These are phyloP conservation scores for Condylura cristata DNA, from an alignment of 2,113 vertebrate species.

Conservation along the genomic window DNA sequence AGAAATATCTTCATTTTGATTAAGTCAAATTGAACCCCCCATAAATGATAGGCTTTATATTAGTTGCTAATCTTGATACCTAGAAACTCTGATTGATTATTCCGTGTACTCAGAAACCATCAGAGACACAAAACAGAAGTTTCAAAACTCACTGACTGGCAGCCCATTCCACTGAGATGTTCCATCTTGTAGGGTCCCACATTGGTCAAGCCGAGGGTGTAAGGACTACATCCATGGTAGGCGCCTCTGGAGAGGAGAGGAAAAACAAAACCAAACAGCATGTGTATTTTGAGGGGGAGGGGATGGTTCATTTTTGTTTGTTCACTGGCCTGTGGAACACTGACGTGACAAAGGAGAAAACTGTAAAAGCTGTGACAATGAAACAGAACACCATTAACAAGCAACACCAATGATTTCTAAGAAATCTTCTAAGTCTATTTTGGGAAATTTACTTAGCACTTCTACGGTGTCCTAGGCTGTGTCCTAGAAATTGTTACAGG, in stretches of 20 bases:
- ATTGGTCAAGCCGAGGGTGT: constrained; percentile 89
- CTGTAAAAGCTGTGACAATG: neutral
- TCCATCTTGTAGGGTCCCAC: constrained; percentile 88
- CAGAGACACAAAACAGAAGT: neutral
- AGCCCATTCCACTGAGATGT: constrained; percentile 87
- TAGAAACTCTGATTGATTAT: constrained; percentile 1
- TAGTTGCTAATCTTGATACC: neutral
- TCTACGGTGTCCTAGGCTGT: neutral
- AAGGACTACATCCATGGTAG: constrained; percentile 93
- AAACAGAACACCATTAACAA: neutral
- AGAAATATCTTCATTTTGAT: constrained; percentile 1
- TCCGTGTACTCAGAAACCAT: neutral
- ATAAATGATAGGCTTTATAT: neutral
- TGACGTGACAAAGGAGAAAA: neutral
- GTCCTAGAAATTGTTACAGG: neutral
- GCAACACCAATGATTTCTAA: neutral
- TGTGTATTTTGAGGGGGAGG: neutral
- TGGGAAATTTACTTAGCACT: neutral
- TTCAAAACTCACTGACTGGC: constrained; percentile 84
- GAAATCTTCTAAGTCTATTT: neutral
- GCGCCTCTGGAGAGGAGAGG: constrained; percentile 88
- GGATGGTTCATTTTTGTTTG: constrained; percentile 16
- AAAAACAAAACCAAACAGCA: no score
- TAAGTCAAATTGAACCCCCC: neutral
- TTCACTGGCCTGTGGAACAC: neutral